Evolutionary conservation across 37 sponge, comb jelly and placozoan species (phyloP), one percentile per base, ranked within the genome.

Genomic region (Lycopodina hypogea): DNA sequence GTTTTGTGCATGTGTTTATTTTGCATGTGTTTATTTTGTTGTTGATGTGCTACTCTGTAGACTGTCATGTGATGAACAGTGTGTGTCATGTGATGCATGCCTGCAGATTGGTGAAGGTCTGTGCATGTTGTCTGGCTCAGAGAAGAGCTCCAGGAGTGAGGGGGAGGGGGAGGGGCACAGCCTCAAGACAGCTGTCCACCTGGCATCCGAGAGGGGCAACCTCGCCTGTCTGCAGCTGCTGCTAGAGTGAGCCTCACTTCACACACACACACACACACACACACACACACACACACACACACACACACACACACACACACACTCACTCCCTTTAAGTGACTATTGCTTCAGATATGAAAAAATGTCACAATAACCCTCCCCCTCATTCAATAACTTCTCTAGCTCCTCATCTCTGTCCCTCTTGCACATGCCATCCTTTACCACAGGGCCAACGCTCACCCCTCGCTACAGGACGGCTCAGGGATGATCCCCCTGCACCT

Each of bases 121-220:
- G 22, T 35, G n/a, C 71, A 24, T 23, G 14, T 12, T 70, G 71
- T 19, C 38, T 67, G 42, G 17, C n/a, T 70, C 48, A 3, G 4
- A 35, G 28, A 48, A 70, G 24, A 23, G 23, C 42, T 35, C n/a
- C 14, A 41, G 48, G 42, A 41, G 42, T 41, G 48, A 70, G 45
- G 23, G 23, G 1, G 14, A 23, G 12, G 26, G 35, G 30, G 35
- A 19, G 2, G 66, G 30, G 1, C 74, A 85, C 36, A 24, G 74
- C 8, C 29, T 78, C 19, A 85, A 85, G 60, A 78, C 85, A 64
- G 85, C 85, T 52, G 71, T 85, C 0, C 71, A 78, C 66, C 30
- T 78, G 19, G 78, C 85, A 8, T 73, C 79, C 52, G 78, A 77
- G 72, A 64, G 36, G n/a, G 85, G 85, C 62, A 39, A 71, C 56